phyloP scores from a whole-genome alignment of 2,888 invertebrate genomes.

The Cryptocheilus praepositus region DNA sequence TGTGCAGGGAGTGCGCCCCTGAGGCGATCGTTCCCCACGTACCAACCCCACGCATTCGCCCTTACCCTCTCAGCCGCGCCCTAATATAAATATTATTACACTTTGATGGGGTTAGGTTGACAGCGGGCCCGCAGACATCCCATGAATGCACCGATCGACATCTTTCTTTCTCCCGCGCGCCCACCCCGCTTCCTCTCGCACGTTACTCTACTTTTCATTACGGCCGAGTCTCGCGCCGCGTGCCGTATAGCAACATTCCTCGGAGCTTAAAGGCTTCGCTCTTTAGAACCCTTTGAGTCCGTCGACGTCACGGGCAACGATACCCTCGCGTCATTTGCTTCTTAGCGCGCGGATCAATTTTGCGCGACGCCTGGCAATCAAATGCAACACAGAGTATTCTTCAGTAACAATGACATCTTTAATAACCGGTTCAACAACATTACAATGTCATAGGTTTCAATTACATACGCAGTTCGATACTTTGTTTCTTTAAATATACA shows the following conservation, averaged over 20 bases:
- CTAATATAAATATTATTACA: constrained; percentile 76
- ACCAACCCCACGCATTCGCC: constrained; percentile 45
- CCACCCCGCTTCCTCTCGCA: constrained; percentile 11
- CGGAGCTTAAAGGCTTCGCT: constrained; percentile 4
- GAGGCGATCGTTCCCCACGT: constrained; percentile 54
- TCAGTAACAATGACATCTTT: constrained; percentile 75
- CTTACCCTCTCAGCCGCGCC: constrained; percentile 68
- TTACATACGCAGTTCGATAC: constrained; percentile 60
- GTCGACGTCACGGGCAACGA: not conserved
- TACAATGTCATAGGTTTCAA: constrained; percentile 65
- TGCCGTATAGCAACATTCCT: constrained; percentile 45
- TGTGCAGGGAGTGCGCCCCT: constrained; percentile 46
- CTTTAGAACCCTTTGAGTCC: not conserved
- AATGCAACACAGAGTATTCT: constrained; percentile 58
- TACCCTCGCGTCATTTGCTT: not conserved
- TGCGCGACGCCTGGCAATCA: not conserved
- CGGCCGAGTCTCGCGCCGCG: constrained; percentile 57
- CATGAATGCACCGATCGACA: constrained; percentile 41
- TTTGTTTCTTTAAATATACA: constrained; percentile 70
- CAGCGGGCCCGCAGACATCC: constrained; percentile 62
- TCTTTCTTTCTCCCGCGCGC: constrained; percentile 25
- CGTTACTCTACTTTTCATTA: constrained; percentile 65
- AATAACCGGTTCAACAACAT: constrained; percentile 74
- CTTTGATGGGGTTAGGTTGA: constrained; percentile 75
- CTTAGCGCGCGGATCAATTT: not conserved